Percentiles rank a stretch among this genome's conserved stretches.
Conservation (phyloP, 2,113 vertebrate species). For the Gavia stellata region DNA sequence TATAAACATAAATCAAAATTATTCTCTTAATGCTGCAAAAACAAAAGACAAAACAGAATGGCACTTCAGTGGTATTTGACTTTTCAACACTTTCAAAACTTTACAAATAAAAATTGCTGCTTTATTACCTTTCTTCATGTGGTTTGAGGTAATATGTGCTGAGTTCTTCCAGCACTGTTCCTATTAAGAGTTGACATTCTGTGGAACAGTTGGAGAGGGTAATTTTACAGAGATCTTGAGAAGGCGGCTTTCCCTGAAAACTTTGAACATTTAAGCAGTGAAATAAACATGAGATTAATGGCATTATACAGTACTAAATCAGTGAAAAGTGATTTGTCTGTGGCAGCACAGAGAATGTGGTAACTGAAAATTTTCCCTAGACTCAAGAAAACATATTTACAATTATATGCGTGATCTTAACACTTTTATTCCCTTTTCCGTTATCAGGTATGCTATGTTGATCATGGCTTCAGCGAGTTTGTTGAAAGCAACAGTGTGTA, state of each 20-base stretch:
- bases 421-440: background rate
- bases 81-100: background rate
- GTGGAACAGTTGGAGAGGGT: background rate
- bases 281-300: background rate
- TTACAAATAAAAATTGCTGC: background rate
- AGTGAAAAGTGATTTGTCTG: background rate
- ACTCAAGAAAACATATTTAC: background rate
- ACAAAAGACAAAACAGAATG: background rate
- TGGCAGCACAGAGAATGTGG: background rate
- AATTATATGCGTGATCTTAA: background rate
- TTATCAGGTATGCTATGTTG: constrained; percentile 85
- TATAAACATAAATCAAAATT: background rate
- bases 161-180: background rate
- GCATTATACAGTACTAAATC: background rate
- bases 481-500: constrained; percentile 74
- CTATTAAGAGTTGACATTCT: background rate
- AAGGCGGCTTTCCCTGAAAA: background rate
- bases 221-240: background rate
- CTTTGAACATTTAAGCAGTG: background rate
- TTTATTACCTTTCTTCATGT: background rate
- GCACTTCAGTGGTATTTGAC: background rate
- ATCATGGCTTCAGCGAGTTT: constrained; percentile 86
- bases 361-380: background rate
- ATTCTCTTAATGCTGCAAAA: background rate
- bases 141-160: background rate